Evolutionary conservation across 1,140 invertebrate species (phyloP).

Genomic region (Babylonia areolata): DNA sequence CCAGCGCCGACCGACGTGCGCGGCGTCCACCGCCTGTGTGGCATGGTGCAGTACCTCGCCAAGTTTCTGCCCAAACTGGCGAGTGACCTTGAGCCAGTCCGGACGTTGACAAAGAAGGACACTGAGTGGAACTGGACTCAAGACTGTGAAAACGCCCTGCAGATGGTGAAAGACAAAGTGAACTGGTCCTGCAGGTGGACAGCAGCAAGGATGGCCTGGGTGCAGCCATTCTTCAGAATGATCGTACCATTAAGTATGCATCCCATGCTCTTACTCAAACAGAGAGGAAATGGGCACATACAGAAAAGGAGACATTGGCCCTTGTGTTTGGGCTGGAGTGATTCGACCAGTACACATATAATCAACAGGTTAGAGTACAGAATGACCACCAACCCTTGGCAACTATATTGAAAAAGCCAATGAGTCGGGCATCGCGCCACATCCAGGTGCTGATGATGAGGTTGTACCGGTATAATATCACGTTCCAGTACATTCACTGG

Average conservation of each 20-base stretch:
- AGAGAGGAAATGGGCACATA: slow-evolving; percentile 77
- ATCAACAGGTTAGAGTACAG: slow-evolving; percentile 56
- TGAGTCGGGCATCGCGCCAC: slow-evolving; percentile 40
- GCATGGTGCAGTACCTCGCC: slow-evolving; percentile 48
- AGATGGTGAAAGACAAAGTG: slow-evolving; percentile 50
- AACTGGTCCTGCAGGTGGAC: slow-evolving; percentile 55
- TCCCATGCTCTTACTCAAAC: slow-evolving; percentile 74
- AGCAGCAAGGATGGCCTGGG: slow-evolving; percentile 70
- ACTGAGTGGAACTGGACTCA: slow-evolving; percentile 54
- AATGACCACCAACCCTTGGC: slow-evolving; percentile 73
- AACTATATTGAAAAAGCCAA: slow-evolving; percentile 71
- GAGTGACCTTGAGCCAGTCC: slow-evolving; percentile 20
- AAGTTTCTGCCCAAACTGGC: slow-evolving; percentile 28
- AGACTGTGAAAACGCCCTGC: slow-evolving; percentile 68
- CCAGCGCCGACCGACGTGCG: slow-evolving; percentile 17
- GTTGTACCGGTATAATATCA: slow-evolving; percentile 47
- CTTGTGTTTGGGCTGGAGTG: slow-evolving; percentile 42
- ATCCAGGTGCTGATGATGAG: slow-evolving; percentile 47
- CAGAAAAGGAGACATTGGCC: slow-evolving; percentile 75
- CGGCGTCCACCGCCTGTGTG: slow-evolving; percentile 34
- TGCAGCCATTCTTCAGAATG: slow-evolving; percentile 75
- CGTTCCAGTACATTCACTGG: slow-evolving; percentile 41
- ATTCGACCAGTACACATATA: slow-evolving; percentile 63
- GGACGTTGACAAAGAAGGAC: slow-evolving; percentile 46
- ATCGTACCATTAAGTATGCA: slow-evolving; percentile 75